Percentiles rank a stretch among this genome's conserved stretches.
These are phyloP conservation scores for Scaptomyza hsui DNA, from an alignment of 1,140 invertebrate genomes.

Conservation along the genomic window DNA sequence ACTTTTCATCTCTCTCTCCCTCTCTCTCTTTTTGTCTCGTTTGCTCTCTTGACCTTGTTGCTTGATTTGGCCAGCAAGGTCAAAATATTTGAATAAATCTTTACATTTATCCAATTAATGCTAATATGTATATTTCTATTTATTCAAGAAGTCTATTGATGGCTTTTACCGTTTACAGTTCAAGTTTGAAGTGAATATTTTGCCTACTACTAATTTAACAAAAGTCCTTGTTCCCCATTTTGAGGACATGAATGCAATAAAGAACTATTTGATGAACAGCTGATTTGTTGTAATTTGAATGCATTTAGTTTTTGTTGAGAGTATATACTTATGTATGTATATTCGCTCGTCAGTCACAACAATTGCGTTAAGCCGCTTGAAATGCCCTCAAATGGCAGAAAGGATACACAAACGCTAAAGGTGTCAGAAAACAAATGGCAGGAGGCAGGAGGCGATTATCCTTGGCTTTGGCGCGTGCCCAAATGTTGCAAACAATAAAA, in stretches of 20 bases:
- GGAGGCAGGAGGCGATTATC: constrained; percentile 40
- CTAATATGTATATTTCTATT: too few species aligned
- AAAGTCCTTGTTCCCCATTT: too few species aligned
- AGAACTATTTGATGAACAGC: too few species aligned
- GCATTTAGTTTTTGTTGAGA: constrained; percentile 1
- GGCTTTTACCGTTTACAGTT: too few species aligned
- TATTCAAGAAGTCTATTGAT: too few species aligned
- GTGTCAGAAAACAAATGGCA: constrained; percentile 32
- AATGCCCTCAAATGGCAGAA: constrained; percentile 37
- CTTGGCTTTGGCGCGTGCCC: constrained; percentile 28
- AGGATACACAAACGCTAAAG: constrained; percentile 13
- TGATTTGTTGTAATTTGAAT: constrained; percentile 37
- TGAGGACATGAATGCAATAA: too few species aligned
- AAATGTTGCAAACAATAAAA: background rate
- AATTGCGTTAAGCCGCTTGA: constrained; percentile 52
- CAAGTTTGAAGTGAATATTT: too few species aligned
- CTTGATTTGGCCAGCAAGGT: constrained; percentile 12
- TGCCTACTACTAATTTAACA: too few species aligned
- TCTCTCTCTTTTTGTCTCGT: background rate
- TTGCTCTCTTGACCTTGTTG: constrained; percentile 21
- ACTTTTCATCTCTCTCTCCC: background rate
- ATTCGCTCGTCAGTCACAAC: constrained; percentile 44
- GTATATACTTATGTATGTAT: too few species aligned
- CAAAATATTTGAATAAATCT: background rate
- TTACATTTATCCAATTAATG: too few species aligned